Conservation (phyloP, 2,113 vertebrate species). For the Heterocephalus glaber region DNA sequence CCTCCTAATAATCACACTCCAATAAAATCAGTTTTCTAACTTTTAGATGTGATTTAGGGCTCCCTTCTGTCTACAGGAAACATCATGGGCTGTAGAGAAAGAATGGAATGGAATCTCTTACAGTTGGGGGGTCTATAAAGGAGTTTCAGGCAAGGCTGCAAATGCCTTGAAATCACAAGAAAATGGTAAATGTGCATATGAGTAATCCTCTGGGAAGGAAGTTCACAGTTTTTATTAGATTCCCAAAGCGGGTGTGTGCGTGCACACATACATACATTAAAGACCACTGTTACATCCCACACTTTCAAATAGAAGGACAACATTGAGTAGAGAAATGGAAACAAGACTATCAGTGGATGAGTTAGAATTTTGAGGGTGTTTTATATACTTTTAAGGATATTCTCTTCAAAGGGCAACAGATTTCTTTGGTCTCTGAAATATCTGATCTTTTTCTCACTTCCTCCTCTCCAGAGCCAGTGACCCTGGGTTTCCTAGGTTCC, state of each 20-base stretch:
- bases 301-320: background rate
- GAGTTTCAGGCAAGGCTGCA: background rate
- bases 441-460: background rate
- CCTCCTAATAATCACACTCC: background rate
- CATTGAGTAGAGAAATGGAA: background rate
- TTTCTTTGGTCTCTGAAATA: background rate
- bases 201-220: slow-evolving; percentile 7
- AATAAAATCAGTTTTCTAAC: background rate
- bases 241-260: background rate
- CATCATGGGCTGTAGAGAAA: background rate
- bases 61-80: slow-evolving; percentile 54
- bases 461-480: background rate
- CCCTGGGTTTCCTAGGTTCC: background rate
- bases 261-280: background rate
- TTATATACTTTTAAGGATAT: background rate
- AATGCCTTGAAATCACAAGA: background rate
- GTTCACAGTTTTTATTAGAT: background rate
- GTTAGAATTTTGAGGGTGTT: background rate
- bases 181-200: background rate
- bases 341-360: background rate
- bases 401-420: background rate
- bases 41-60: background rate
- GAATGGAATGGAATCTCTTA: background rate
- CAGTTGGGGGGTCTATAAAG: background rate
- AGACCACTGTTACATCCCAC: background rate